phyloP scores from a whole-genome alignment of 92 coral and sea anemone genomes.

The Epizoanthus fatuus region DNA sequence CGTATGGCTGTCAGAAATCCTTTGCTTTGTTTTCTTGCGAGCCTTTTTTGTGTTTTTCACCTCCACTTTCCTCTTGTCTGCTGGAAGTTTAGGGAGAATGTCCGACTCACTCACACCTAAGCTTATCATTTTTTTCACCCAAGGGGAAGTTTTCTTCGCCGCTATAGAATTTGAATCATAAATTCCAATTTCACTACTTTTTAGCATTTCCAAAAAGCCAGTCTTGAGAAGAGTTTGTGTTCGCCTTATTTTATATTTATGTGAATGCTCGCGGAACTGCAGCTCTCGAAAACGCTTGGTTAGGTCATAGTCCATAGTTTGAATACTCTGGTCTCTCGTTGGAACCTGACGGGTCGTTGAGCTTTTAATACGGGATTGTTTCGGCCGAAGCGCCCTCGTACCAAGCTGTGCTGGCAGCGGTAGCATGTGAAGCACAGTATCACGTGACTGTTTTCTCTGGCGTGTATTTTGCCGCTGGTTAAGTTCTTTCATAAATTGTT shows the following conservation, averaged over 20 bases:
- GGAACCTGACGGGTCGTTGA: background rate
- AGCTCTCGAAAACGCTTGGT: conserved; percentile 23
- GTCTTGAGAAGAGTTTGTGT: conserved; percentile 39
- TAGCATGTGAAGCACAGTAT: background rate
- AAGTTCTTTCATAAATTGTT: background rate
- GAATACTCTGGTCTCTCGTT: conserved; percentile 3
- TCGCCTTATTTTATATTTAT: background rate
- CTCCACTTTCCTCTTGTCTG: background rate
- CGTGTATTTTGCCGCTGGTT: background rate
- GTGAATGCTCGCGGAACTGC: background rate
- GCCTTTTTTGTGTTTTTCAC: conserved; percentile 11
- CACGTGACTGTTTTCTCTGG: background rate
- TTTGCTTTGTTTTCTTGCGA: background rate
- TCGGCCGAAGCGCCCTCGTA: background rate
- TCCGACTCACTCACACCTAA: conserved; percentile 74
- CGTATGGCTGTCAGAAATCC: background rate
- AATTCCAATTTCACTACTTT: conserved; percentile 78
- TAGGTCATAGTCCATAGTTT: conserved; percentile 4
- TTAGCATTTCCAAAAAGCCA: conserved; percentile 80
- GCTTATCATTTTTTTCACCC: conserved; percentile 70
- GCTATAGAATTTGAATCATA: conserved; percentile 67
- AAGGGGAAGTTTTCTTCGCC: conserved; percentile 61
- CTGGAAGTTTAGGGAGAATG: conserved; percentile 69
- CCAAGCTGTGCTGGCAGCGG: background rate
- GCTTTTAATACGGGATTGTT: background rate